Evolutionary conservation across 2,888 invertebrate genomes (phyloP).

Genomic region (Didymodactylos carnosus): DNA sequence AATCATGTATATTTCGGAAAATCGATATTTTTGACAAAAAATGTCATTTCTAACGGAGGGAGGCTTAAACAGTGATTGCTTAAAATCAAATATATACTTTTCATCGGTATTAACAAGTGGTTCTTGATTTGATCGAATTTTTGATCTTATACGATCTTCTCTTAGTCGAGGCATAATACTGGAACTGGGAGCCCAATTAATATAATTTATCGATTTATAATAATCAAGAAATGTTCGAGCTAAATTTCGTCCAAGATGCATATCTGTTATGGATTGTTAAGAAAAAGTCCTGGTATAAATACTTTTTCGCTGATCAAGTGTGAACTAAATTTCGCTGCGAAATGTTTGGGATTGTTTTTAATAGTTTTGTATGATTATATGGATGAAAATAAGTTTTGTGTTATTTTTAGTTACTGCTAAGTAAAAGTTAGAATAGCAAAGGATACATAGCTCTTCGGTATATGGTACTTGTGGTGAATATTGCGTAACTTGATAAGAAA

Average conservation of each 20-base stretch:
- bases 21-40: too few relatives aligned
- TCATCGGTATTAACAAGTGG: not conserved
- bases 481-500: constrained; percentile 53
- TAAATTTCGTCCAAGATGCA: constrained; percentile 55
- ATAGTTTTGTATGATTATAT: too few relatives aligned
- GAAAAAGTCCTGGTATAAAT: too few relatives aligned
- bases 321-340: not conserved
- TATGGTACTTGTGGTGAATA: constrained; percentile 52
- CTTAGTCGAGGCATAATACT: constrained; percentile 8
- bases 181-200: not conserved
- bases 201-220: constrained; percentile 43
- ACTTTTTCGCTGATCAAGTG: not conserved
- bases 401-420: too few relatives aligned
- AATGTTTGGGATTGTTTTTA: too few relatives aligned
- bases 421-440: too few relatives aligned
- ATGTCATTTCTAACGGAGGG: too few relatives aligned
- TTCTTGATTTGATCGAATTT: not conserved
- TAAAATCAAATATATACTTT: too few relatives aligned
- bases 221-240: constrained; percentile 57
- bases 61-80: too few relatives aligned
- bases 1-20: too few relatives aligned
- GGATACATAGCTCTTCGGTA: constrained; percentile 55
- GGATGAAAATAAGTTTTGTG: too few relatives aligned
- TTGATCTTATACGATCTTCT: not conserved
- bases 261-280: constrained; percentile 39